A percentile compares a stretch with the other conserved stretches of the same genome.
Evolutionary conservation across 2,797 vertebrate genomes (phyloP).

Genomic region (Syngnathus rostellatus): DNA sequence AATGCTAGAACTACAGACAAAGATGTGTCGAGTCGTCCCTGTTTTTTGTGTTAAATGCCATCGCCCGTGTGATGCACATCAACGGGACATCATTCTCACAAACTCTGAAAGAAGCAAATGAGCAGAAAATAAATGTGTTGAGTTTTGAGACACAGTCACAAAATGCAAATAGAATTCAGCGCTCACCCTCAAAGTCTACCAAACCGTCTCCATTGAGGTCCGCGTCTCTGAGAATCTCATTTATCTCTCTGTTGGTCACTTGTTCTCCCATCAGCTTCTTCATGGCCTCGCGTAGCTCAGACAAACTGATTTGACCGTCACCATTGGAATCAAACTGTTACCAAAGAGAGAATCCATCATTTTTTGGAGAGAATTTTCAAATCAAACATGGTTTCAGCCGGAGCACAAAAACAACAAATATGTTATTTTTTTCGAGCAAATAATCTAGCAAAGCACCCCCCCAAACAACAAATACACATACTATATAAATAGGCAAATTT

Average conservation of each 20-base stretch:
- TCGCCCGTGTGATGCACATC: constrained; percentile 30
- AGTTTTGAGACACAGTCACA: background rate
- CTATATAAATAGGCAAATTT: too few relatives aligned
- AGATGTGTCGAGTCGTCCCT: background rate
- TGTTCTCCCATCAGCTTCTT: constrained; percentile 89
- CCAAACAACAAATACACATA: too few relatives aligned
- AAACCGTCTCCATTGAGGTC: constrained; percentile 90
- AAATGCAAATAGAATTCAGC: background rate
- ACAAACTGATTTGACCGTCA: constrained; percentile 85
- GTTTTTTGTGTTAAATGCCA: constrained; percentile 11
- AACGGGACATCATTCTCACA: constrained; percentile 67
- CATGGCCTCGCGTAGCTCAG: constrained; percentile 86
- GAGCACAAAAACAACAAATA: background rate
- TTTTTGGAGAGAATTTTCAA: background rate
- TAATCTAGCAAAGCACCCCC: too few relatives aligned
- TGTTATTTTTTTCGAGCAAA: too few relatives aligned
- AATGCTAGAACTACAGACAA: background rate
- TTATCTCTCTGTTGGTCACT: constrained; percentile 82
- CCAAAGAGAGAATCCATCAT: background rate
- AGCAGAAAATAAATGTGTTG: background rate
- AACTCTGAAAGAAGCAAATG: constrained; percentile 49
- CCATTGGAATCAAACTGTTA: constrained; percentile 85
- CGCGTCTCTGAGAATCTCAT: constrained; percentile 84
- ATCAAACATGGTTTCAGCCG: too few relatives aligned
- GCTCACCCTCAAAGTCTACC: constrained; percentile 89